phyloP scores from a whole-genome alignment of 2,888 invertebrate genomes.

The Anagyrus pseudococci region DNA sequence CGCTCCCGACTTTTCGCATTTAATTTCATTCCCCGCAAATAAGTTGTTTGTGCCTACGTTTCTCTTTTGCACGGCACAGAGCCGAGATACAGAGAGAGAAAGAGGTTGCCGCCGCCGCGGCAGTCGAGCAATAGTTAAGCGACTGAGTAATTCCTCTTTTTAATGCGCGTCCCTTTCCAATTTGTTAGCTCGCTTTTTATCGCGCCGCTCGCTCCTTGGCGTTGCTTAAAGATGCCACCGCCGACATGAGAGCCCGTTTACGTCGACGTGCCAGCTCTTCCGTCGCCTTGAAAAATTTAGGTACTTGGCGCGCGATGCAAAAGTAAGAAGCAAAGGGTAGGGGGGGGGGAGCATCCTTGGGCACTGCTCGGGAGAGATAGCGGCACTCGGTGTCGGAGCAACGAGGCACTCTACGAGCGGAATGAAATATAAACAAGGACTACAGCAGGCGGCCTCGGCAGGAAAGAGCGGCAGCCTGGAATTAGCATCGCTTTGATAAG shows the following conservation, averaged over 20 bases:
- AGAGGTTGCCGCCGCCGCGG: no score
- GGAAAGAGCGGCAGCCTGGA: constrained; percentile 15
- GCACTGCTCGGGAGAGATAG: neutral
- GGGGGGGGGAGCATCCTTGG: neutral
- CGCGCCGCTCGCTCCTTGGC: constrained; percentile 6
- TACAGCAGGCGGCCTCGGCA: neutral
- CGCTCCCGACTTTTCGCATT: no score
- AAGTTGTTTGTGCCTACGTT: no score
- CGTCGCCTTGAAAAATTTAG: constrained; percentile 28
- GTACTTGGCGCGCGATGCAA: constrained; percentile 14
- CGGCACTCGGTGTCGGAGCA: constrained; percentile 10
- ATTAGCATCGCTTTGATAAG: constrained; percentile 36
- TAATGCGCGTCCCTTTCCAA: constrained; percentile 3
- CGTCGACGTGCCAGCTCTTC: neutral
- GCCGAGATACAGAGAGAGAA: no score
- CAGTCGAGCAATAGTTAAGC: neutral
- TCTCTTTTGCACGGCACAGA: no score
- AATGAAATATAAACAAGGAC: constrained; percentile 36
- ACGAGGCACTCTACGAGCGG: constrained; percentile 14
- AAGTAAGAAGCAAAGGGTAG: constrained; percentile 12
- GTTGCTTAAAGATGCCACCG: neutral
- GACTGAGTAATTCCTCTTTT: neutral
- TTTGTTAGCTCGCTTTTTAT: constrained; percentile 22
- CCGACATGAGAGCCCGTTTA: neutral
- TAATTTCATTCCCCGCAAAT: no score